These are phyloP conservation scores for Corythaeola cristata DNA, from an alignment of 2,113 vertebrate genomes.

Conservation along the genomic window DNA sequence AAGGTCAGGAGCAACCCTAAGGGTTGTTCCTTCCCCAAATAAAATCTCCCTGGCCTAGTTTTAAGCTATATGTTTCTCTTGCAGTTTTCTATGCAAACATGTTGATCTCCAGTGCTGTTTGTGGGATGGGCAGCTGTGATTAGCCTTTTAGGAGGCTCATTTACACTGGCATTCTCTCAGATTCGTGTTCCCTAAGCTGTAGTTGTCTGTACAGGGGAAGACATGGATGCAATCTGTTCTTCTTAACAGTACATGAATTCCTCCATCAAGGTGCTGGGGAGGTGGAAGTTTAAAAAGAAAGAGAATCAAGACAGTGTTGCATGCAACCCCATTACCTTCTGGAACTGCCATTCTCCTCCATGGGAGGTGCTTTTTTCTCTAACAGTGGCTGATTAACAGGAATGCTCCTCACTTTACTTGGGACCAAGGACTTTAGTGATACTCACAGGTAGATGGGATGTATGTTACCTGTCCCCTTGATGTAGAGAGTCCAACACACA, in stretches of 20 bases:
- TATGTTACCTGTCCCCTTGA: conserved; percentile 26
- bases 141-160: conserved; percentile 16
- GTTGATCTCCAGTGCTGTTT: not conserved
- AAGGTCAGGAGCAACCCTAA: not conserved
- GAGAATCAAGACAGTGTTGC: not conserved
- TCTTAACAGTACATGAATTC: conserved; percentile 2
- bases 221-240: not conserved
- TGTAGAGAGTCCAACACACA: not conserved
- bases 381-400: conserved; percentile 1
- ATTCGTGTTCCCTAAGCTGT: not conserved
- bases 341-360: conserved; percentile 44
- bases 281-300: conserved; percentile 23
- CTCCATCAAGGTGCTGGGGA: not conserved
- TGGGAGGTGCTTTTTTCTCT: conserved; percentile 43
- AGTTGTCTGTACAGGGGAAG: conserved; percentile 38
- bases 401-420: conserved; percentile 31
- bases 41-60: not conserved
- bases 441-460: conserved; percentile 14
- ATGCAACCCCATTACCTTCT: conserved; percentile 9
- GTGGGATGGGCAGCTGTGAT: not conserved
- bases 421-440: conserved; percentile 2
- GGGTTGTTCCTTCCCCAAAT: not conserved
- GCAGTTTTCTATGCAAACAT: not conserved
- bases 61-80: not conserved
- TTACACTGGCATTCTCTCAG: not conserved